A percentile compares a stretch with the other conserved stretches of the same genome.
Evolutionary conservation across 2,888 invertebrate species (phyloP).

Genomic region (Hypomecis punctinalis): DNA sequence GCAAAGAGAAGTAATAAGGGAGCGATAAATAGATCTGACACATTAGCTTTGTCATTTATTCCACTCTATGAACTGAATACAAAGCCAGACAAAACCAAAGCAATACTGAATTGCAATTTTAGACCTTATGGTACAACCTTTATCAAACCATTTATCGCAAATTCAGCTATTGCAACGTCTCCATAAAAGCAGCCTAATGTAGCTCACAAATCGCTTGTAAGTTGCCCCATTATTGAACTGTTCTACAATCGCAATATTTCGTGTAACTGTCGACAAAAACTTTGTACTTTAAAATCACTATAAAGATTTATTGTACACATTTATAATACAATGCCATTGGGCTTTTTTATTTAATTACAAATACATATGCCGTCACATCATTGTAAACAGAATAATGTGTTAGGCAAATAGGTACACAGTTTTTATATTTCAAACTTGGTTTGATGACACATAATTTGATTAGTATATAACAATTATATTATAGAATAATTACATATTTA

Average conservation of each 20-base stretch:
- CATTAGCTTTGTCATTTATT: too few relatives aligned
- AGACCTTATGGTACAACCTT: too few relatives aligned
- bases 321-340: constrained; percentile 37
- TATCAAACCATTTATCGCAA: too few relatives aligned
- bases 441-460: constrained; percentile 18
- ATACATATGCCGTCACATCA: constrained; percentile 4
- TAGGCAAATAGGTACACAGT: constrained; percentile 11
- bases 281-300: constrained; percentile 81
- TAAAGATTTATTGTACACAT: constrained; percentile 59
- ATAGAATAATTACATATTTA: constrained; percentile 1
- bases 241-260: constrained; percentile 14
- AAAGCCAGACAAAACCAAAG: too few relatives aligned
- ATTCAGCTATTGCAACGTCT: neutral
- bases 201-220: neutral
- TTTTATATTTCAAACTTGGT: constrained; percentile 29
- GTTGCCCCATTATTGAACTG: neutral
- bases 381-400: constrained; percentile 10
- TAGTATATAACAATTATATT: constrained; percentile 1
- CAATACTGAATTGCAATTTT: too few relatives aligned
- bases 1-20: neutral
- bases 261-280: constrained; percentile 55
- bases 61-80: too few relatives aligned
- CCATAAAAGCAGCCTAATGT: neutral
- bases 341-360: constrained; percentile 9
- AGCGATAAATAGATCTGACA: neutral